Conservation (phyloP, 2,888 invertebrate genomes). For the Epistrophella euchroma region DNA sequence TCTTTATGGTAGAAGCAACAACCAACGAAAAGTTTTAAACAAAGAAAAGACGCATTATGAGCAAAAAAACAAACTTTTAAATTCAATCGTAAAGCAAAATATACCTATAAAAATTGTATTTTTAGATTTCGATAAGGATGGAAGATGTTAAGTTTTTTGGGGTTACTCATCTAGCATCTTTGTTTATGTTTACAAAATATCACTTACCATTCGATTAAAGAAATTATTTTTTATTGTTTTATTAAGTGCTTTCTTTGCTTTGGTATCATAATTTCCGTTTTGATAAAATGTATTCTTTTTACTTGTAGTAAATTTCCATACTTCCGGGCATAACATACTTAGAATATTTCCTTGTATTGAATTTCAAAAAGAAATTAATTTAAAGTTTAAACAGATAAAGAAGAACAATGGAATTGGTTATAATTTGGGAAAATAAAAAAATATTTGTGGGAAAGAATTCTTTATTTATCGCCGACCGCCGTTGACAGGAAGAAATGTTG, state of each 20-base stretch:
- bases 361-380: too few relatives aligned
- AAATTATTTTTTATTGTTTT: conserved; percentile 83
- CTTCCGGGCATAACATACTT: conserved; percentile 86
- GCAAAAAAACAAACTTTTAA: background rate
- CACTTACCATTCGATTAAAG: conserved; percentile 85
- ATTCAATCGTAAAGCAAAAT: background rate
- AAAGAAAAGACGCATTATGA: conserved; percentile 66
- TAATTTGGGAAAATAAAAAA: too few relatives aligned
- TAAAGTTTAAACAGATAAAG: background rate
- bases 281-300: conserved; percentile 82
- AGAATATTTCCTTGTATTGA: background rate
- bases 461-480: too few relatives aligned
- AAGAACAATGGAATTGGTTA: background rate
- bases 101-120: conserved; percentile 49
- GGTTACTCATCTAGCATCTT: conserved; percentile 8
- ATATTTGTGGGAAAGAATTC: too few relatives aligned
- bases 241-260: conserved; percentile 77
- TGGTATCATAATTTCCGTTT: conserved; percentile 78
- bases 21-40: conserved; percentile 24
- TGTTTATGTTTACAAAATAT: conserved; percentile 1
- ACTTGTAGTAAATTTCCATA: conserved; percentile 85
- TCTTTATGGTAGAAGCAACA: conserved; percentile 6
- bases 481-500: background rate
- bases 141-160: conserved; percentile 22
- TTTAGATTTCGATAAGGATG: conserved; percentile 59